A percentile compares a stretch with the other conserved stretches of the same genome.
Evolutionary conservation across 2,888 invertebrate genomes (phyloP).

Genomic region (Bibio marci): DNA sequence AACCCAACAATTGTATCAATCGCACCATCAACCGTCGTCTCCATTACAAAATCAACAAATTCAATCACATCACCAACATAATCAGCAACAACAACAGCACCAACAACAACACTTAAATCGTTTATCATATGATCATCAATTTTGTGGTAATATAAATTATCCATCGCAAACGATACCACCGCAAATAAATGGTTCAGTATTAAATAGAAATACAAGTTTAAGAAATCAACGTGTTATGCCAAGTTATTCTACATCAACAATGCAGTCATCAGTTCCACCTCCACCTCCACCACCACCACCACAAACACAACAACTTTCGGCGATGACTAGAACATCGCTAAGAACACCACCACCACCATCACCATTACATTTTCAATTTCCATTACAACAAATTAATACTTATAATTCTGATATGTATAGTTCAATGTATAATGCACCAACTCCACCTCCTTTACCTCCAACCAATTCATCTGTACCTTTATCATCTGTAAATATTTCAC

Average conservation of each 20-base stretch:
- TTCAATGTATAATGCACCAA: neutral
- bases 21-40: no score
- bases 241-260: neutral
- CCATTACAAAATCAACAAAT: neutral
- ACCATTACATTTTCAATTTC: neutral
- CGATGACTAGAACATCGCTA: no score
- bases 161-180: slow-evolving; percentile 1
- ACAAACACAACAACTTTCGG: slow-evolving; percentile 1
- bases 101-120: slow-evolving; percentile 2
- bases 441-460: neutral
- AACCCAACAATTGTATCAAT: neutral
- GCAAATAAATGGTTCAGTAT: neutral
- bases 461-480: no score
- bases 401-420: no score
- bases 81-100: slow-evolving; percentile 1
- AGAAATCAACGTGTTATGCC: no score
- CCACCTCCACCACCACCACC: slow-evolving; percentile 1
- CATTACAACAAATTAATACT: neutral
- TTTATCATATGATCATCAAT: slow-evolving; percentile 1
- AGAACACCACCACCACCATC: slow-evolving; percentile 2
- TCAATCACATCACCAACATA: neutral
- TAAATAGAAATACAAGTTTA: neutral
- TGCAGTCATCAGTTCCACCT: no score
- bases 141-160: neutral
- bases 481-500: no score